phyloP scores from a whole-genome alignment of 2,888 invertebrate species.

The Patella depressa region DNA sequence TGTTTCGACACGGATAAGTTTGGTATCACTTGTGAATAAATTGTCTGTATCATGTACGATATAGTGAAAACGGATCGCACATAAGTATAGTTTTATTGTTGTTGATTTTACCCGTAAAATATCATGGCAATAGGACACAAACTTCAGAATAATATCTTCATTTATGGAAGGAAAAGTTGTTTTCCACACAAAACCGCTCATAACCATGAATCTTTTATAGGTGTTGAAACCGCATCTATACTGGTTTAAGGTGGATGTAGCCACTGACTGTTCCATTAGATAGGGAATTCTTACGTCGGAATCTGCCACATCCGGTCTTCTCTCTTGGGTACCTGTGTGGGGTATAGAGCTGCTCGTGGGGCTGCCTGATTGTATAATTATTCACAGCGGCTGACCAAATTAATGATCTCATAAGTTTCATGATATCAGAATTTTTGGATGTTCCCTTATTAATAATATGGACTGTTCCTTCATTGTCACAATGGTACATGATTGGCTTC shows the following conservation, averaged over 20 bases:
- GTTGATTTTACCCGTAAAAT: slow-evolving; percentile 8
- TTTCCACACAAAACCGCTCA: background rate
- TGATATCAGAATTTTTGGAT: slow-evolving; percentile 21
- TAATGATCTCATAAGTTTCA: slow-evolving; percentile 21
- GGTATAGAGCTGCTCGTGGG: slow-evolving; percentile 18
- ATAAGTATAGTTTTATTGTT: slow-evolving; percentile 20
- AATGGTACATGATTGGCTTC: slow-evolving; percentile 29
- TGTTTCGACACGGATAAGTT: background rate
- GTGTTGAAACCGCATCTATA: too few relatives aligned
- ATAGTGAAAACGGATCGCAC: slow-evolving; percentile 18
- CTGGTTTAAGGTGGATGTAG: too few relatives aligned
- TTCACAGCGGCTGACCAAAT: slow-evolving; percentile 10
- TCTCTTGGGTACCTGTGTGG: too few relatives aligned
- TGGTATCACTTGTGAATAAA: background rate
- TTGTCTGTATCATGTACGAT: background rate
- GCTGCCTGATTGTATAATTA: slow-evolving; percentile 21
- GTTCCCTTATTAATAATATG: slow-evolving; percentile 25
- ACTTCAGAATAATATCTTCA: background rate
- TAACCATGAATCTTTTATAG: background rate
- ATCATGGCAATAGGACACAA: slow-evolving; percentile 16
- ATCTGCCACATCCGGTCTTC: too few relatives aligned
- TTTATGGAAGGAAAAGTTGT: too few relatives aligned
- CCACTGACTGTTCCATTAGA: too few relatives aligned
- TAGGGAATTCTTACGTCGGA: too few relatives aligned
- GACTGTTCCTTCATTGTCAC: slow-evolving; percentile 30